Percentiles rank a stretch among this genome's conserved stretches.
Conservation (phyloP, 1,140 invertebrate genomes). For the Pachyrhynchus sulphureomaculatus region DNA sequence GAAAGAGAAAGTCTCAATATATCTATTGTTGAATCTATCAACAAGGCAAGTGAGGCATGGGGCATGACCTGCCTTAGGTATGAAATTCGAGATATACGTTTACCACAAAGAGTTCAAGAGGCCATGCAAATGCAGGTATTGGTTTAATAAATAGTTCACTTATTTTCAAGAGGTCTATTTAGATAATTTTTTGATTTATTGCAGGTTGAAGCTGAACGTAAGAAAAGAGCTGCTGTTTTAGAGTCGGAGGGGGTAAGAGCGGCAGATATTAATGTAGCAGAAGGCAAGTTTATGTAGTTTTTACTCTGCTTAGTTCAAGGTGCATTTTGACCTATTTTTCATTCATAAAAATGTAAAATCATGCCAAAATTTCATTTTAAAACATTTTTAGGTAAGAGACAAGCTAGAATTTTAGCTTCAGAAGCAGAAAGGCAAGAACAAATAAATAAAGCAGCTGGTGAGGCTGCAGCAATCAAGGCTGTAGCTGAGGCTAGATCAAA, state of each 20-base stretch:
- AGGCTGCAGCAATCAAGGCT: constrained; percentile 83
- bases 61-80: constrained; percentile 96
- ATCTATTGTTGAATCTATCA: constrained; percentile 95
- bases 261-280: constrained; percentile 96
- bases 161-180: too few relatives aligned
- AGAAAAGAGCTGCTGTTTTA: constrained; percentile 93
- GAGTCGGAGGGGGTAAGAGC: constrained; percentile 95
- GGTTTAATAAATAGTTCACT: too few relatives aligned
- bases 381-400: constrained; percentile 63
- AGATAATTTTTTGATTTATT: constrained; percentile 5
- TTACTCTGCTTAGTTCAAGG: neutral
- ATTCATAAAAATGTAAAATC: too few relatives aligned
- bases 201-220: constrained; percentile 87
- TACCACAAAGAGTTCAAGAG: constrained; percentile 92
- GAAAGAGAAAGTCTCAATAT: constrained; percentile 95
- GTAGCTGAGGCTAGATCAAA: constrained; percentile 82
- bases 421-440: constrained; percentile 85
- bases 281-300: constrained; percentile 60
- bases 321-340: too few relatives aligned
- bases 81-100: constrained; percentile 94
- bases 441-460: constrained; percentile 84
- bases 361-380: too few relatives aligned
- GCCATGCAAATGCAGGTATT: constrained; percentile 97
- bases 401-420: constrained; percentile 87
- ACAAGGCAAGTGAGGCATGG: constrained; percentile 97